phyloP scores from a whole-genome alignment of 1,140 invertebrate species.

The Sminthurinus signatus region DNA sequence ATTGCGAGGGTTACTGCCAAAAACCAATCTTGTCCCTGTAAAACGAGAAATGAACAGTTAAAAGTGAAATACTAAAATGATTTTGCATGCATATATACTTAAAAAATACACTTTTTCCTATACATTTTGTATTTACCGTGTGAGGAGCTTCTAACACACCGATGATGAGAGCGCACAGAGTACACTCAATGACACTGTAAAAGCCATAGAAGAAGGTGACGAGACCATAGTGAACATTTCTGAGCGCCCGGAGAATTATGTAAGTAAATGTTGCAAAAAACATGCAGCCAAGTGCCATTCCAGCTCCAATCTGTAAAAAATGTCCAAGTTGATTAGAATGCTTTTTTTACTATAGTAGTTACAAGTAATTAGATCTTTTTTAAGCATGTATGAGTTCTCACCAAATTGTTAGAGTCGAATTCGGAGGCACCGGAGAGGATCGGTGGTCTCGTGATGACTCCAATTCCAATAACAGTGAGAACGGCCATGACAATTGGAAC shows the following conservation, averaged over 20 bases:
- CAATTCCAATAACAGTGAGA: constrained; percentile 20
- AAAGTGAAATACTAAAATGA: no score
- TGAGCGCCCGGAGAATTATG: constrained; percentile 23
- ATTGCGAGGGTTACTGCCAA: constrained; percentile 9
- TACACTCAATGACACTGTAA: constrained; percentile 14
- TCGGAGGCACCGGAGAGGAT: constrained; percentile 19
- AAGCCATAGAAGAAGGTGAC: constrained; percentile 27
- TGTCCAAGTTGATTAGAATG: no score
- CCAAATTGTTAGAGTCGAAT: constrained; percentile 16
- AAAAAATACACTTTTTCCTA: no score
- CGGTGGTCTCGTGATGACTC: constrained; percentile 27
- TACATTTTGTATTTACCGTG: no score
- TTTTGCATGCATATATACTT: no score
- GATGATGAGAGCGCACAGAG: not conserved
- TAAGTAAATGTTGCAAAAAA: constrained; percentile 26
- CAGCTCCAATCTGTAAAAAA: constrained; percentile 27
- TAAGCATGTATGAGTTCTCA: not conserved
- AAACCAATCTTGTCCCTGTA: constrained; percentile 8
- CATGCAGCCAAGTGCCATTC: constrained; percentile 29
- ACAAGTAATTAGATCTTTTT: no score
- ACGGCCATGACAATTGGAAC: constrained; percentile 24
- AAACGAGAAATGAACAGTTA: no score
- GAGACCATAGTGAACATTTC: constrained; percentile 25
- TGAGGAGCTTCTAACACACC: constrained; percentile 20
- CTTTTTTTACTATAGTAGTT: no score